Evolutionary conservation across 2,888 invertebrate genomes (phyloP).

Genomic region (Folsomia candida): DNA sequence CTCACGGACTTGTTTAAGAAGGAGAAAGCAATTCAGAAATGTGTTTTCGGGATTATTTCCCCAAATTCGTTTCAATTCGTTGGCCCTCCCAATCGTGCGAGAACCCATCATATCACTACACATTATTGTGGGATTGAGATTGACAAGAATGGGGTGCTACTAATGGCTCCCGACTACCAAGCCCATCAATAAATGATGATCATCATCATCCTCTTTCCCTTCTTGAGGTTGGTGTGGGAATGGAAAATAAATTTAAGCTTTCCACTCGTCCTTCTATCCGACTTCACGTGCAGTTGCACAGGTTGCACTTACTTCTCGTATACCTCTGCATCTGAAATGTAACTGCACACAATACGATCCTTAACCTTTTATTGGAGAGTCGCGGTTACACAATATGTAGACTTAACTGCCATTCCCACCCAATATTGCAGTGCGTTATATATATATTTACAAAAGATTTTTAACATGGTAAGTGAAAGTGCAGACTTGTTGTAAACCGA

Average conservation of each 20-base stretch:
- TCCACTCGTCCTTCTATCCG: not conserved
- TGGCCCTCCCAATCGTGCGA: not conserved
- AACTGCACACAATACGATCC: too few relatives aligned
- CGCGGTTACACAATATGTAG: too few relatives aligned
- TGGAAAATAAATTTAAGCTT: conserved; percentile 12
- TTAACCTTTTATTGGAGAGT: too few relatives aligned
- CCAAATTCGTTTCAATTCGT: not conserved
- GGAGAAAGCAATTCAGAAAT: not conserved
- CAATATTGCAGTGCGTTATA: too few relatives aligned
- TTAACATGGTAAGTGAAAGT: too few relatives aligned
- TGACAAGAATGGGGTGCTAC: conserved; percentile 51
- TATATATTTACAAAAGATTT: too few relatives aligned
- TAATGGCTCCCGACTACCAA: conserved; percentile 48
- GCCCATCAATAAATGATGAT: conserved; percentile 51
- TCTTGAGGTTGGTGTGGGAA: conserved; percentile 33
- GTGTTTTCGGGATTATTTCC: not conserved
- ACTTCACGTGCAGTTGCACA: not conserved
- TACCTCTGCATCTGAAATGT: too few relatives aligned
- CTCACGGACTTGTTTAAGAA: too few relatives aligned
- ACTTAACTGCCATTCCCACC: too few relatives aligned
- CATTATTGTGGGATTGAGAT: conserved; percentile 46
- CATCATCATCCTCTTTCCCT: too few relatives aligned
- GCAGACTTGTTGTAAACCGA: too few relatives aligned
- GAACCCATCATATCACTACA: not conserved
- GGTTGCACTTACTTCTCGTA: not conserved